Base-by-base conservation (phyloP, 2,888 invertebrate genomes). In the Lomographa bimaculata region DNA sequence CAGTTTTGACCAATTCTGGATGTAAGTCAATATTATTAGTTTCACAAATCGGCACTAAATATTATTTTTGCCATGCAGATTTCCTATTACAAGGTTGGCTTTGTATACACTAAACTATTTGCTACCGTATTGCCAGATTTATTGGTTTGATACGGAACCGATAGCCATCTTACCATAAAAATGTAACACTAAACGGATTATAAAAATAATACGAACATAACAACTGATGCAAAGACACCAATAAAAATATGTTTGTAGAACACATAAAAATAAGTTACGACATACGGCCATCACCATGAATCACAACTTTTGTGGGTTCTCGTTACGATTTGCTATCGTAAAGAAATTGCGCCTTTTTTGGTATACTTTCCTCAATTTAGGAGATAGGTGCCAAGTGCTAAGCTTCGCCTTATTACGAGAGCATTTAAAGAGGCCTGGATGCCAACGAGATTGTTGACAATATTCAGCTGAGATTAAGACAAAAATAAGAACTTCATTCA, bases 251-350 rank as follows among this genome's bases (percentile, higher is more conserved):
- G 52, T 50, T 54, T 51, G 48, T 59, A 48, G 49, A 60, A 49
- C 49, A 59, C 57, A 48, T 45, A 43, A 66, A 65, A 66, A 66
- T 64, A 65, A 62, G 62, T 65, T 63, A 67, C 56, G 57, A 59
- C 55, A 48, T 53, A 50, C 54, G 54, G 49, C 58, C 64, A 65
- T 63, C 61, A 63, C 54, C 60, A 64, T 67, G 66, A 67, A 66
- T 64, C 62, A 59, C 45, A 60, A 60, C 51, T 60, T 62, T 52
- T 57, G 53, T 57, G 49, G 54, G 47, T 33, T 52, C 49, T 58
- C 54, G 51, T 60, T 62, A 54, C 57, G 62, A 57, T 60, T 57
- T 60, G 49, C 51, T 49, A 52, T 49, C 41, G 43, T 41, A 46
- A 42, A 54, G 49, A 60, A 53, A 52, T 40, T 45, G 26, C 40